Evolutionary conservation across 1,140 invertebrate genomes (phyloP).

Genomic region (Sarcophaga peregrina): DNA sequence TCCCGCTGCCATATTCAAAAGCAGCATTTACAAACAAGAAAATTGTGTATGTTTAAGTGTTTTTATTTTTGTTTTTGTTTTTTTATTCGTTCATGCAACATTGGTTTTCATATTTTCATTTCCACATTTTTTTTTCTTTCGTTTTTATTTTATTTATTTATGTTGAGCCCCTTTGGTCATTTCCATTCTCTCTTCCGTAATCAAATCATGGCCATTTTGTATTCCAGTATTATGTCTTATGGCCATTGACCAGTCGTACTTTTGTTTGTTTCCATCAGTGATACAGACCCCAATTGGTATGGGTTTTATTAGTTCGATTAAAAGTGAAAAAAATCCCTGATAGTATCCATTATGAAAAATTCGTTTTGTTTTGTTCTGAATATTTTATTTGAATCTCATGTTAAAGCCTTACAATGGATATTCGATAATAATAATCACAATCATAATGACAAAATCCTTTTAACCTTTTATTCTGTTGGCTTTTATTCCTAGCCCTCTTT

Average conservation of each 20-base stretch:
- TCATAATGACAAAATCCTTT: neutral
- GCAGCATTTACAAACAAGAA: neutral
- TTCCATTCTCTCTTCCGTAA: neutral
- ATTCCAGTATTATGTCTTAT: neutral
- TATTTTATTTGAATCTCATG: neutral
- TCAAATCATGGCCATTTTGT: neutral
- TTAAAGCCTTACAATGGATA: neutral
- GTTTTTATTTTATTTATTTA: too few relatives aligned
- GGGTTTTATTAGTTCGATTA: constrained; percentile 16
- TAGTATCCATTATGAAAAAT: constrained; percentile 9
- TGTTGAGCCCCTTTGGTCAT: too few relatives aligned
- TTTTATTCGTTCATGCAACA: neutral
- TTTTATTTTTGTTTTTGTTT: too few relatives aligned
- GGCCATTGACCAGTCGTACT: neutral
- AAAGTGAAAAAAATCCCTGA: constrained; percentile 4
- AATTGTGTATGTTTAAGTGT: neutral
- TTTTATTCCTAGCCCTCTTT: too few relatives aligned
- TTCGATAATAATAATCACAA: neutral
- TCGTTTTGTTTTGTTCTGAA: neutral
- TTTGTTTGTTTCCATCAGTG: neutral
- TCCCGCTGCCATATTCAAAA: neutral
- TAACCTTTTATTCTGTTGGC: neutral
- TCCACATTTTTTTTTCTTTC: too few relatives aligned
- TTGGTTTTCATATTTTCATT: neutral
- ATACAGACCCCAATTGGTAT: neutral